phyloP scores from a whole-genome alignment of 2,888 invertebrate species.

The Spodoptera littoralis region DNA sequence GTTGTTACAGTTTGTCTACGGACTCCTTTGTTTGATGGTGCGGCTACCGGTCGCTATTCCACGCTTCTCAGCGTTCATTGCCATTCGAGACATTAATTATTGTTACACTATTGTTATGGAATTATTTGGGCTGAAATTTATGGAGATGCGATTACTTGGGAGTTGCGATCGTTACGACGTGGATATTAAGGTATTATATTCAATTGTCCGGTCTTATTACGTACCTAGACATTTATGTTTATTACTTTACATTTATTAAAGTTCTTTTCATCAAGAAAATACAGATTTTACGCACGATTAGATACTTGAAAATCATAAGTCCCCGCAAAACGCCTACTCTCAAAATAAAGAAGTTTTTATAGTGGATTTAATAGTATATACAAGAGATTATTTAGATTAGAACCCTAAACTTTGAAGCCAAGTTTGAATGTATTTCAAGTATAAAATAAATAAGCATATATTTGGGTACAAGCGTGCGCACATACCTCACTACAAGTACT shows the following conservation, averaged over 20 bases:
- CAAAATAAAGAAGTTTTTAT: no score
- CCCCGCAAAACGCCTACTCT: no score
- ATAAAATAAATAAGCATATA: slow-evolving; percentile 33
- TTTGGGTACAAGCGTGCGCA: slow-evolving; percentile 17
- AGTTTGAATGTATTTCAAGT: slow-evolving; percentile 22
- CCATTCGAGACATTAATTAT: slow-evolving; percentile 18
- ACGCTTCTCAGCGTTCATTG: slow-evolving; percentile 15
- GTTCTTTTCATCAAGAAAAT: no score
- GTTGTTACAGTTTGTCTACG: slow-evolving; percentile 55
- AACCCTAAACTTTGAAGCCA: slow-evolving; percentile 3
- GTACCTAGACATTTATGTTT: no score
- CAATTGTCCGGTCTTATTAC: not conserved
- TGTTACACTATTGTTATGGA: slow-evolving; percentile 33
- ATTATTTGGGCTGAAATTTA: slow-evolving; percentile 19
- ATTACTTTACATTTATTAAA: no score
- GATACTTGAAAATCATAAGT: no score
- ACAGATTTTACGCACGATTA: no score
- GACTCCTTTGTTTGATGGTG: slow-evolving; percentile 55
- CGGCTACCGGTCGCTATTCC: slow-evolving; percentile 22
- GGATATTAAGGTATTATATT: slow-evolving; percentile 1
- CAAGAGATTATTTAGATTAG: slow-evolving; percentile 1
- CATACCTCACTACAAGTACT: slow-evolving; percentile 53
- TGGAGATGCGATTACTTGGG: slow-evolving; percentile 20
- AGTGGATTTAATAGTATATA: no score
- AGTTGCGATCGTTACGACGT: slow-evolving; percentile 6